These are phyloP conservation scores for Phalacrocorax carbo DNA, from an alignment of 2,113 vertebrate genomes.

Conservation along the genomic window DNA sequence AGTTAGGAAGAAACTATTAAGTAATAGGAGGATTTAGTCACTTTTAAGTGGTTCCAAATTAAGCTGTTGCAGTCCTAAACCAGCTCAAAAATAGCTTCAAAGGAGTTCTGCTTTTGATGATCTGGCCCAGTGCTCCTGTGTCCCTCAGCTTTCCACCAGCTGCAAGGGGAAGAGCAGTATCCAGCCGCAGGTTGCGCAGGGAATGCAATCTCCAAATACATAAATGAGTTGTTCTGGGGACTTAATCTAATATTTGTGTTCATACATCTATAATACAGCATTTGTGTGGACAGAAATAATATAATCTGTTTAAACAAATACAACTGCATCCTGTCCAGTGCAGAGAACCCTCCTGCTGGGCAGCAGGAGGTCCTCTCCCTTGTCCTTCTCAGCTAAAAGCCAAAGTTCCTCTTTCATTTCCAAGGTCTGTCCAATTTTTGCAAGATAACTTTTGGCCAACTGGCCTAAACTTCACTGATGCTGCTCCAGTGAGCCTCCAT, in stretches of 20 bases:
- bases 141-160: background rate
- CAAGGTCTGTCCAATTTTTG: background rate
- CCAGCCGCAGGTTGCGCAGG: rapidly evolving
- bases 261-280: background rate
- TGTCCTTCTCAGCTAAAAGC: background rate
- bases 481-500: background rate
- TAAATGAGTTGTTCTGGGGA: background rate
- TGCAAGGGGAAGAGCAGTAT: background rate
- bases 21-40: background rate
- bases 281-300: background rate
- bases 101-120: background rate
- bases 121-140: rapidly evolving
- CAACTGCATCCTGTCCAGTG: background rate
- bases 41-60: background rate
- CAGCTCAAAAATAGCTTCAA: background rate
- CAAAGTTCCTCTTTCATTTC: background rate
- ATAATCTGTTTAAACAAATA: background rate
- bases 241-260: background rate
- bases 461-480: rapidly evolving
- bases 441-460: background rate
- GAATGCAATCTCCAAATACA: background rate
- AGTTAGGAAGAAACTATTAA: background rate
- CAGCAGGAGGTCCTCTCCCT: background rate
- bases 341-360: background rate
- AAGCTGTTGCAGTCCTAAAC: background rate